Evolutionary conservation across 2,113 vertebrate genomes (phyloP).

Genomic region (Apus apus): DNA sequence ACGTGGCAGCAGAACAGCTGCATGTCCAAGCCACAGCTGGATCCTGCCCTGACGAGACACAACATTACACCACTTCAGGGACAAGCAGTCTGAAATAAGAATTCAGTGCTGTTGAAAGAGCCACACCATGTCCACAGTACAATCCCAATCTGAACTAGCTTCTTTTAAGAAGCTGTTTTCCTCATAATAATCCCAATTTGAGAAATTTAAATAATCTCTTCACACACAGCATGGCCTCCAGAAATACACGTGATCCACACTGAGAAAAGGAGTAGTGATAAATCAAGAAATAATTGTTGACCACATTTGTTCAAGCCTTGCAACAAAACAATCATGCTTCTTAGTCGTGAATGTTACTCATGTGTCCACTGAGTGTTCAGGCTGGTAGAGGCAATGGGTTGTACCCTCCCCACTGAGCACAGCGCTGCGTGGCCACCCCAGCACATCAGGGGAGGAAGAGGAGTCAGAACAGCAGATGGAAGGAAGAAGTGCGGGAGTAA

Average conservation of each 20-base stretch:
- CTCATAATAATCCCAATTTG: background rate
- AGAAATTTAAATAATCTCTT: background rate
- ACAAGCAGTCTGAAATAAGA: rapidly evolving
- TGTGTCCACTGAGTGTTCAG: background rate
- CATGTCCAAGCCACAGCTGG: background rate
- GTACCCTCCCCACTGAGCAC: background rate
- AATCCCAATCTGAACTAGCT: background rate
- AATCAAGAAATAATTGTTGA: no score
- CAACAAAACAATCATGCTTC: background rate
- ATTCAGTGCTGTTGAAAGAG: background rate
- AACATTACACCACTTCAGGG: background rate
- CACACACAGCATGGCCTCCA: background rate
- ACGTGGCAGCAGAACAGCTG: background rate
- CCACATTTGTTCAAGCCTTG: background rate
- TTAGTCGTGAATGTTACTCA: rapidly evolving
- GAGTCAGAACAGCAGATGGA: rapidly evolving
- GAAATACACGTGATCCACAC: rapidly evolving
- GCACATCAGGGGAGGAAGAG: background rate
- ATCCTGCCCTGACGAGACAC: background rate
- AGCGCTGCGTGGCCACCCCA: background rate
- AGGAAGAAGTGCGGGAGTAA: background rate
- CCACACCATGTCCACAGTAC: rapidly evolving
- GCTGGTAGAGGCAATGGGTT: background rate
- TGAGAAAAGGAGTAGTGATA: background rate
- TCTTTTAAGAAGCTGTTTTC: background rate